phyloP scores from a whole-genome alignment of 2,888 invertebrate species.

The Hedychridium roseum region DNA sequence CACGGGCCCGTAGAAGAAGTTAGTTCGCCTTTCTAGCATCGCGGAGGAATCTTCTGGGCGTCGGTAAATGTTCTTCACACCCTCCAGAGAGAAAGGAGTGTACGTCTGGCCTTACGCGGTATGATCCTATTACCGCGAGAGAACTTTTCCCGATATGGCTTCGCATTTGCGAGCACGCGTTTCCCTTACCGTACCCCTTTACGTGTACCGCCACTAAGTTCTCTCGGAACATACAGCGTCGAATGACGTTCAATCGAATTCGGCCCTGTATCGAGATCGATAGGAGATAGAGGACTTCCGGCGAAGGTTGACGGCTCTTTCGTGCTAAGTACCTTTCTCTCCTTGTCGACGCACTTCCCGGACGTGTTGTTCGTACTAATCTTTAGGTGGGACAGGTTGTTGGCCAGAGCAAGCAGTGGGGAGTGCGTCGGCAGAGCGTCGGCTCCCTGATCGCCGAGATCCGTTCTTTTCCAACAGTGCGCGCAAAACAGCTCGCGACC shows the following conservation, averaged over 20 bases:
- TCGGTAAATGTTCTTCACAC: neutral
- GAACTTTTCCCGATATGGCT: slow-evolving; percentile 44
- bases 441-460: slow-evolving; percentile 73
- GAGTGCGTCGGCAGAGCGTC: slow-evolving; percentile 75
- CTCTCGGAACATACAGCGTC: no score
- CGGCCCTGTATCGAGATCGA: no score
- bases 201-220: no score
- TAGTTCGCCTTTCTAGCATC: no score
- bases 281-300: no score
- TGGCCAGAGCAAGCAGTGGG: slow-evolving; percentile 73
- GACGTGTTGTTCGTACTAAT: slow-evolving; percentile 64
- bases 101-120: slow-evolving; percentile 26
- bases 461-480: slow-evolving; percentile 79
- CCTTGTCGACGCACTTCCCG: slow-evolving; percentile 64
- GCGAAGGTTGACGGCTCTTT: no score
- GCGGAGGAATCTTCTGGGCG: no score
- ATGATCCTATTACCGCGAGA: slow-evolving; percentile 45
- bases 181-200: slow-evolving; percentile 20
- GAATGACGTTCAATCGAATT: no score
- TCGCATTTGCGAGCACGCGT: slow-evolving; percentile 31
- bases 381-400: slow-evolving; percentile 70
- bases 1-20: no score
- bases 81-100: slow-evolving; percentile 6
- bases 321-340: slow-evolving; percentile 61
- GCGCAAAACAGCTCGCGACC: slow-evolving; percentile 75